Evolutionary conservation across 1,140 invertebrate species (phyloP).

Genomic region (Galleria mellonella): DNA sequence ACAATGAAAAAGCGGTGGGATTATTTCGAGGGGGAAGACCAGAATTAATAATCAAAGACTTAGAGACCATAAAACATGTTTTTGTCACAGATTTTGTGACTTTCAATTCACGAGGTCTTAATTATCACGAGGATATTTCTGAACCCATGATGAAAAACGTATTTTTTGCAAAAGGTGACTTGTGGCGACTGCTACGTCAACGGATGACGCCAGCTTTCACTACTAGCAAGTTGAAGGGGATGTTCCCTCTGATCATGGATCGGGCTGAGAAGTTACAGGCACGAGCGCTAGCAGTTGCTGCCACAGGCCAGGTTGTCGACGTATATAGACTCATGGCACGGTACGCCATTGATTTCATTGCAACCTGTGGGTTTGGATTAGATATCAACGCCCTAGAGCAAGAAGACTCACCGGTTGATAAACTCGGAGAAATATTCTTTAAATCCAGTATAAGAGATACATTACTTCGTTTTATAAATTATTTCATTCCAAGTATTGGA

Average conservation of each 20-base stretch:
- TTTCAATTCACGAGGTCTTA: constrained; percentile 5
- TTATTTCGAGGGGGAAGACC: constrained; percentile 1
- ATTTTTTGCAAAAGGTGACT: constrained; percentile 11
- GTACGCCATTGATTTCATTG: constrained; percentile 50
- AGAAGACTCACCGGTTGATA: neutral
- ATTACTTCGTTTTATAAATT: constrained; percentile 18
- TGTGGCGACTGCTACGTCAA: constrained; percentile 58
- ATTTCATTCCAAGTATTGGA: constrained; percentile 1
- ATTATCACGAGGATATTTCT: neutral
- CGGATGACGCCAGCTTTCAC: constrained; percentile 77
- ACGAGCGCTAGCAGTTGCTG: constrained; percentile 13
- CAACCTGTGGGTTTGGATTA: constrained; percentile 31
- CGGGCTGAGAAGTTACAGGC: constrained; percentile 46
- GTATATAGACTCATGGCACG: constrained; percentile 15
- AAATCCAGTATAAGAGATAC: neutral
- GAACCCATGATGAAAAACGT: constrained; percentile 10
- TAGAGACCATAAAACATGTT: constrained; percentile 5
- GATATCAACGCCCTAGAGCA: constrained; percentile 21
- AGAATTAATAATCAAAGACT: constrained; percentile 8
- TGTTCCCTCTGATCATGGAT: constrained; percentile 70
- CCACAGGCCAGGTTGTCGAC: neutral
- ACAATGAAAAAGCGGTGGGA: constrained; percentile 8
- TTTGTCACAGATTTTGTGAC: constrained; percentile 6
- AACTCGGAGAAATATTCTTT: neutral
- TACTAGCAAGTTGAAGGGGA: constrained; percentile 73